Evolutionary conservation across 30 jellyfish, hydroid and myxozoan species (phyloP), one percentile per base, ranked within the genome.

Genomic region (Phacellophora camtschatica): DNA sequence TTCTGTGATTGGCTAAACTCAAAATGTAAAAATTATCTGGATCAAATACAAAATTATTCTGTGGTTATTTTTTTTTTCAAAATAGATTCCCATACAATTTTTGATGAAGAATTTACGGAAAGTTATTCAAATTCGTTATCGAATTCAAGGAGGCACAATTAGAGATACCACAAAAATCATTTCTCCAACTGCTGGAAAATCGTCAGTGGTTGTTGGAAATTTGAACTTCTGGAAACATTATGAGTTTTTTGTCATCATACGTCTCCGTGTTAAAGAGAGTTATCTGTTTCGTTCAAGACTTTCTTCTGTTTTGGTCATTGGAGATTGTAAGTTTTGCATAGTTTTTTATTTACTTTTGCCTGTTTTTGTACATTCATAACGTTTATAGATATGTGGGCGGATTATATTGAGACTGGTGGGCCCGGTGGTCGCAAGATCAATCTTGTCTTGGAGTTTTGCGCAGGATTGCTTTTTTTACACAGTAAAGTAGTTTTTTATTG

Each of bases 251-350:
- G 72, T 61, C 7, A 36, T 13, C 4, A 11, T 80, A 5, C 0
- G 4, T 4, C 28, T 49, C 34, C 23, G 69, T 5, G 18, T 0
- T 12, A 28, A 24, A 11, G 12, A 22, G 3, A 13, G 19, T 0
- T 0, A 16, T 13, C 19, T 4, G 13, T 34, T 64, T 56, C 20
- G 36, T 46, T 34, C 84, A 22, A 32, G 11, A 9, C 18, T 13
- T 0, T 10, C 63, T 3, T 4, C 32, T 2, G 33, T 65, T 29
- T 19, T 66, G 45, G 84, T 80, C 12, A 29, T 80, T 25, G 91
- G 91, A 39, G 35, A 65, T 29, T 53, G 91, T 80, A 66, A 48
- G 83, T 80, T n/a, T n/a, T n/a, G n/a, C n/a, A n/a, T n/a, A n/a
- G n/a, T n/a, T n/a, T n/a, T n/a, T n/a, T n/a, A n/a, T n/a, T n/a